phyloP scores from a whole-genome alignment of 2,797 vertebrate species.

The Rhodeus uyekii region DNA sequence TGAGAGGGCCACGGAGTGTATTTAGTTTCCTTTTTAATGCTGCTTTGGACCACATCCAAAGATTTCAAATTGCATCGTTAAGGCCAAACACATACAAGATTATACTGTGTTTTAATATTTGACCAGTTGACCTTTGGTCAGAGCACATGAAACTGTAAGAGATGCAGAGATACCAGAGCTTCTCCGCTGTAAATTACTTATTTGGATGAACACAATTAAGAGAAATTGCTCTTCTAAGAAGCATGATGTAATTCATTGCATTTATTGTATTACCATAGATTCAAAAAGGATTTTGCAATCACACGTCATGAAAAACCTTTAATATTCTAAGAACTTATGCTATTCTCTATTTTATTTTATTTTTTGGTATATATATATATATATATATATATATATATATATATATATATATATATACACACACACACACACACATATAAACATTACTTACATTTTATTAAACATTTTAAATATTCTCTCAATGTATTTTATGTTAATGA shows the following conservation, averaged over 20 bases:
- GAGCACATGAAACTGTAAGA: constrained; percentile 42
- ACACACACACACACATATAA: too few relatives aligned
- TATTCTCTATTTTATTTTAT: not conserved
- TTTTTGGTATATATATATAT: too few relatives aligned
- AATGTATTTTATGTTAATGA: not conserved
- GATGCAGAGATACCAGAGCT: constrained; percentile 20
- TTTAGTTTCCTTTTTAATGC: constrained; percentile 73
- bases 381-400: not conserved
- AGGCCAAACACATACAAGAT: constrained; percentile 46
- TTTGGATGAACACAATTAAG: not conserved
- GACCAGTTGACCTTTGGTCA: constrained; percentile 44
- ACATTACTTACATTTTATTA: too few relatives aligned
- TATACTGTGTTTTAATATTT: constrained; percentile 49
- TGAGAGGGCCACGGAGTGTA: constrained; percentile 63
- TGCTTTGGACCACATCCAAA: constrained; percentile 55
- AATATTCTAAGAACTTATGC: not conserved
- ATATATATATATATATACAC: not conserved
- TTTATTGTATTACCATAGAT: not conserved
- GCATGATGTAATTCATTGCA: not conserved
- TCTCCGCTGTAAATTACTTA: not conserved
- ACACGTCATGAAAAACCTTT: not conserved
- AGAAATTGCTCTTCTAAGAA: not conserved
- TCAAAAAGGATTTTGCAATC: not conserved
- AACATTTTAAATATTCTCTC: too few relatives aligned
- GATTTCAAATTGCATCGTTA: constrained; percentile 26